Percentiles rank a stretch among this genome's conserved stretches.
Evolutionary conservation across 2,888 invertebrate species (phyloP).

Genomic region (Agrochola lota): DNA sequence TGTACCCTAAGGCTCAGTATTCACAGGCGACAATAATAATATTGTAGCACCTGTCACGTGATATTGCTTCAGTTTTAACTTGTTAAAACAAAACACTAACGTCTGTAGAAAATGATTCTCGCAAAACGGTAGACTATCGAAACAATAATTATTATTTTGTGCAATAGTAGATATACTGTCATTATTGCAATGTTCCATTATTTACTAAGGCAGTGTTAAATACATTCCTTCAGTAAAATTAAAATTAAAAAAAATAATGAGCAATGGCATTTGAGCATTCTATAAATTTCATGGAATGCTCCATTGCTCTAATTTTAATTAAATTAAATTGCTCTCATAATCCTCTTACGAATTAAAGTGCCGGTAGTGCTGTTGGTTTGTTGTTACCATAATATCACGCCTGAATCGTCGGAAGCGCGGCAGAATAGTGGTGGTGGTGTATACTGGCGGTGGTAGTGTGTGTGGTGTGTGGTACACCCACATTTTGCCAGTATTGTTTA

Average conservation of each 20-base stretch:
- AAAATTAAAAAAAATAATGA: too few relatives aligned
- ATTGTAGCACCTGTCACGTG: background rate
- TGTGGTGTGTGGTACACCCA: too few relatives aligned
- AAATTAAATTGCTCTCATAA: too few relatives aligned
- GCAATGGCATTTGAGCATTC: too few relatives aligned
- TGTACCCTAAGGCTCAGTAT: slow-evolving; percentile 1
- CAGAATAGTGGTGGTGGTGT: background rate
- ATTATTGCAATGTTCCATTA: background rate
- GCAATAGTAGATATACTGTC: background rate
- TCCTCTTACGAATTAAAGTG: too few relatives aligned
- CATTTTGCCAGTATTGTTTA: too few relatives aligned
- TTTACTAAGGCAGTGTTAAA: too few relatives aligned
- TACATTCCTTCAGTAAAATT: too few relatives aligned
- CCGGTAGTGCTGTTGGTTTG: background rate
- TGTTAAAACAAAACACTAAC: background rate
- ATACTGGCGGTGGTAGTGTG: too few relatives aligned
- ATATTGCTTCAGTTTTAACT: background rate
- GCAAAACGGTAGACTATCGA: background rate
- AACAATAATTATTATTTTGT: background rate
- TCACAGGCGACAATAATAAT: background rate
- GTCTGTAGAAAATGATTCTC: background rate
- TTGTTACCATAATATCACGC: background rate
- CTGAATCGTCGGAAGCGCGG: background rate
- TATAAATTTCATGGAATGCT: too few relatives aligned
- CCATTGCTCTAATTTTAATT: too few relatives aligned